Percentiles rank a stretch among this genome's conserved stretches.
Evolutionary conservation across 2,113 vertebrate genomes (phyloP).

Genomic region (Nansenia antarctica): DNA sequence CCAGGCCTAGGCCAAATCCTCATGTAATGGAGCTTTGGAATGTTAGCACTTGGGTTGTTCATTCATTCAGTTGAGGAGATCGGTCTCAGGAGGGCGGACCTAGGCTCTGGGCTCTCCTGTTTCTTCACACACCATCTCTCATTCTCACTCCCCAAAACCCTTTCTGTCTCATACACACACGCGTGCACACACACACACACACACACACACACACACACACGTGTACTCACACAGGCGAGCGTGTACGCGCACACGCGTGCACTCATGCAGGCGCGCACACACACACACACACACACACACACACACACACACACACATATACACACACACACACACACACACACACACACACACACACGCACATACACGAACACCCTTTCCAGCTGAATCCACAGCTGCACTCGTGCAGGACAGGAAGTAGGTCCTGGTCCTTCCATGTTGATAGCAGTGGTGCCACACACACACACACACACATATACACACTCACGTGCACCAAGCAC

Average conservation of each 20-base stretch:
- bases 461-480: constrained; percentile 4
- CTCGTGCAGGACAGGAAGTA: constrained; percentile 57
- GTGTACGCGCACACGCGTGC: too few species aligned
- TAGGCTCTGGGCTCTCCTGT: constrained; percentile 16
- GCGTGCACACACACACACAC: too few species aligned
- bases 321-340: background rate
- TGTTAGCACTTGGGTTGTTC: constrained; percentile 41
- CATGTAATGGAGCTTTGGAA: constrained; percentile 17
- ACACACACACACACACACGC: constrained; percentile 8
- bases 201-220: too few species aligned
- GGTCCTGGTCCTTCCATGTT: constrained; percentile 48
- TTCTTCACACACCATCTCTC: too few species aligned
- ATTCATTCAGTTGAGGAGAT: constrained; percentile 37
- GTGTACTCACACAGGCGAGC: too few species aligned
- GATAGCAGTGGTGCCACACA: constrained; percentile 40
- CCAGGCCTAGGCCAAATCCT: background rate
- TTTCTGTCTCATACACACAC: background rate
- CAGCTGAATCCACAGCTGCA: constrained; percentile 77
- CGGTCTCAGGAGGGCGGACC: constrained; percentile 33
- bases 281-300: background rate
- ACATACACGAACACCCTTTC: constrained; percentile 30
- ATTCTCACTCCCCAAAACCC: constrained; percentile 20
- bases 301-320: background rate
- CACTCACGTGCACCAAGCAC: constrained; percentile 43
- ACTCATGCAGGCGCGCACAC: too few species aligned